A percentile compares a stretch with the other conserved stretches of the same genome.
Evolutionary conservation across 2,797 vertebrate genomes (phyloP).

Genomic region (Lateolabrax maculatus): DNA sequence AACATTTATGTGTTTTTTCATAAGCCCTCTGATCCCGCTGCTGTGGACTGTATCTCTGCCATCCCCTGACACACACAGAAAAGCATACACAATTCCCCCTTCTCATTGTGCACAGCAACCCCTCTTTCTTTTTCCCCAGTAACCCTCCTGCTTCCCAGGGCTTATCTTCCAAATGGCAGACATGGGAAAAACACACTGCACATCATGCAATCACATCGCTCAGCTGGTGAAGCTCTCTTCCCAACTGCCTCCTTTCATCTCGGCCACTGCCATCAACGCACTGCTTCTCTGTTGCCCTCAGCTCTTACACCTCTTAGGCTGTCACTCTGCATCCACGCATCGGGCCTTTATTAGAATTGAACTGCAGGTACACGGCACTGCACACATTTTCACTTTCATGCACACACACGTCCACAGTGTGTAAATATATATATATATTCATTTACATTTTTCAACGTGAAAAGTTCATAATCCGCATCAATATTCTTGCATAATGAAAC

Average conservation of each 20-base stretch:
- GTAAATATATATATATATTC: no score
- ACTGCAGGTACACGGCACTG: constrained; percentile 25
- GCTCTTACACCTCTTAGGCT: constrained; percentile 55
- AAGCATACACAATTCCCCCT: constrained; percentile 38
- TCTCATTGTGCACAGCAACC: constrained; percentile 53
- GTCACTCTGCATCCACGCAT: constrained; percentile 53
- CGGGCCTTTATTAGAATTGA: constrained; percentile 52
- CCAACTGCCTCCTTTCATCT: constrained; percentile 65
- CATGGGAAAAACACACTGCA: constrained; percentile 63
- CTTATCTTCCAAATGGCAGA: constrained; percentile 80
- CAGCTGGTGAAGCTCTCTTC: constrained; percentile 57
- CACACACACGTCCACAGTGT: not conserved
- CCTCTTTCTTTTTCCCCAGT: constrained; percentile 42
- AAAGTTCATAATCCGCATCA: not conserved
- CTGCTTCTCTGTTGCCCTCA: constrained; percentile 54
- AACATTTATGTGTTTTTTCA: constrained; percentile 42
- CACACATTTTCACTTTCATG: constrained; percentile 3
- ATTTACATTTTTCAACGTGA: not conserved
- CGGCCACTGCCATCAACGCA: constrained; percentile 57
- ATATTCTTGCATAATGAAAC: constrained; percentile 19
- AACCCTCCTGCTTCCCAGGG: constrained; percentile 62
- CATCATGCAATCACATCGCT: constrained; percentile 32
- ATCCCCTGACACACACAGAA: constrained; percentile 58
- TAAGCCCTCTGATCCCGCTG: constrained; percentile 52
- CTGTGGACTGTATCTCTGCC: constrained; percentile 62